Evolutionary conservation across 2,797 vertebrate species (phyloP).

Genomic region (Sebastes alutus): DNA sequence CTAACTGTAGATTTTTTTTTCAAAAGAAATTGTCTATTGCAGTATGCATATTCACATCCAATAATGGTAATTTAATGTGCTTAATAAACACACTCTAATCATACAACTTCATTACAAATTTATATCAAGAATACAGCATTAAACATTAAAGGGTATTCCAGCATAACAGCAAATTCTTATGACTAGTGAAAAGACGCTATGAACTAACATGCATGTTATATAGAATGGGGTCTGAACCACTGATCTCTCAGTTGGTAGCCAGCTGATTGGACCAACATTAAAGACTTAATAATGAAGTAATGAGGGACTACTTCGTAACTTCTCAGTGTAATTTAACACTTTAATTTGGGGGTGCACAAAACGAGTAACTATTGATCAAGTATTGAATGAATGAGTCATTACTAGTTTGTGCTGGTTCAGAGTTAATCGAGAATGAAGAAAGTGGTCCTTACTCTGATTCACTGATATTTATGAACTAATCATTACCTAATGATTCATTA

Average conservation of each 20-base stretch:
- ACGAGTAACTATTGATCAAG: not conserved
- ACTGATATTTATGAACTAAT: not conserved
- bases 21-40: not conserved
- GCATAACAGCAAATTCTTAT: not conserved
- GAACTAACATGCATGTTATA: not conserved
- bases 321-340: not conserved
- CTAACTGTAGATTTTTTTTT: not conserved
- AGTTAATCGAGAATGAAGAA: not conserved
- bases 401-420: not conserved
- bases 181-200: not conserved
- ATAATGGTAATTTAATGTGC: not conserved
- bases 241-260: not conserved
- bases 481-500: not conserved
- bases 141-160: not conserved
- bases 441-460: not conserved
- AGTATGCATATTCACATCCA: not conserved
- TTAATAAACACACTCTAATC: not conserved
- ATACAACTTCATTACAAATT: not conserved
- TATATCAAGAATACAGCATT: not conserved
- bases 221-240: not conserved
- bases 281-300: not conserved
- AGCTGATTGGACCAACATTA: not conserved
- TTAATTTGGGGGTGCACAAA: not conserved
- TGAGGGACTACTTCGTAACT: not conserved
- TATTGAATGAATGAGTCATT: not conserved